A percentile compares a stretch with the other conserved stretches of the same genome.
Conservation (phyloP, 2,797 vertebrate genomes). For the Chanos chanos region DNA sequence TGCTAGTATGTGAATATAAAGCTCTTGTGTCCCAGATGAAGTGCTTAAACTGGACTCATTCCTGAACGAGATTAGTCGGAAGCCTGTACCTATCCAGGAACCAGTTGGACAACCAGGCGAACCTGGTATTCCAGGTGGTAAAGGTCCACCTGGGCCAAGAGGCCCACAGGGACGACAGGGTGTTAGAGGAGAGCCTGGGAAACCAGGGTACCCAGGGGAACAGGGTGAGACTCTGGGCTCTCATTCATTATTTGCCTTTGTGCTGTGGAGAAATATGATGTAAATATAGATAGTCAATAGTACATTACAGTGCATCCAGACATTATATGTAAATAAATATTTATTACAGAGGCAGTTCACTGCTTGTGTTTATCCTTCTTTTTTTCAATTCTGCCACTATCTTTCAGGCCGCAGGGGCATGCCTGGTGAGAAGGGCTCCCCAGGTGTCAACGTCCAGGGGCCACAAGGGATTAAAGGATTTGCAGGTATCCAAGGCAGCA, state of each 20-base stretch:
- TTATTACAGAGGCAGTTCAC: background rate
- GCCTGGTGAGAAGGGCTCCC: constrained; percentile 60
- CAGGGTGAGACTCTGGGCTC: constrained; percentile 58
- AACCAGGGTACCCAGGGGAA: constrained; percentile 74
- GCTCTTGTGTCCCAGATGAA: constrained; percentile 61
- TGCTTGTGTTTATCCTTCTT: background rate
- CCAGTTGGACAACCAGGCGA: constrained; percentile 73
- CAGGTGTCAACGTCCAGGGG: constrained; percentile 65
- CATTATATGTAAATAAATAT: background rate
- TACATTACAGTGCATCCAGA: too few relatives aligned
- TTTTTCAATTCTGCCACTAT: background rate
- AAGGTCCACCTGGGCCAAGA: constrained; percentile 65
- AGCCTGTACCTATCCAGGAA: constrained; percentile 72
- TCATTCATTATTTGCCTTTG: too few relatives aligned
- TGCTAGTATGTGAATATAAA: background rate
- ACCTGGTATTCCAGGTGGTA: constrained; percentile 69
- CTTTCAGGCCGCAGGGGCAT: constrained; percentile 63
- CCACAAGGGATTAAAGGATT: constrained; percentile 68
- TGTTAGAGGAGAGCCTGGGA: constrained; percentile 60
- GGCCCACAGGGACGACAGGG: constrained; percentile 64
- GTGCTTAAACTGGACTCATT: constrained; percentile 73
- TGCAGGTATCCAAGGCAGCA: constrained; percentile 55
- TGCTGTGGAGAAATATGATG: too few relatives aligned
- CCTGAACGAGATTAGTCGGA: constrained; percentile 71
- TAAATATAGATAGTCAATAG: too few relatives aligned